Evolutionary conservation across 2,797 vertebrate genomes (phyloP), one percentile per base, ranked within the genome.

Genomic region (Spinus olivaceus): DNA sequence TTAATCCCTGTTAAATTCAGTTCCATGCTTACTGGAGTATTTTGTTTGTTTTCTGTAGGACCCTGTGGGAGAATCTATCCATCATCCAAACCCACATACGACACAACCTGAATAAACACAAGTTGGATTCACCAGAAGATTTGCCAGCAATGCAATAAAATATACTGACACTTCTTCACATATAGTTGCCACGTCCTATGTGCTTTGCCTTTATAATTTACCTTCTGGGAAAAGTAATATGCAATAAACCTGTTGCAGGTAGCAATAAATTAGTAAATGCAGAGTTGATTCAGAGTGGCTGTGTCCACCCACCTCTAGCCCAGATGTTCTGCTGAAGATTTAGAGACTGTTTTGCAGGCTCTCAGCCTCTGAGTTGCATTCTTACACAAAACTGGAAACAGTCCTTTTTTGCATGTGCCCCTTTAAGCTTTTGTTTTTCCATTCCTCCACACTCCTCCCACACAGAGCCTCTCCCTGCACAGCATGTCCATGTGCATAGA

Each of bases 241-340:
- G 46, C 50, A 69, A 70, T 88, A 95, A 96, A 95, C 81, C 86
- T 94, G 96, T 93, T 95, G 85, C 74, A 92, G 57, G 49, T 64
- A 57, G 77, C 42, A 96, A 84, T 97, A 97, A 95, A 94, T 97
- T 64, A 95, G 78, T 61, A 88, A 94, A 93, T 77, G 70, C 47
- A 81, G 28, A 93, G 79, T 81, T 20, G 56, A 92, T 94, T 91
- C 82, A 51, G 65, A 90, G 33, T 7, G 47, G 39, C 76, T 56
- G 15, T 81, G 86, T 92, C 88, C n/a, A 1, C 93, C 88, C 93
- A 95, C 77, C 41, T 86, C 92, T 71, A 90, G 76, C 69, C 85
- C 94, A 97, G 96, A 95, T 97, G 96, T 96, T 97, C 94, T 92
- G 81, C 63, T 92, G 46, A 96, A 97, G 92, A 96, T 97, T 95